A percentile compares a stretch with the other conserved stretches of the same genome.
Conservation (phyloP, 2,888 invertebrate genomes). For the Yponomeuta sedellus region DNA sequence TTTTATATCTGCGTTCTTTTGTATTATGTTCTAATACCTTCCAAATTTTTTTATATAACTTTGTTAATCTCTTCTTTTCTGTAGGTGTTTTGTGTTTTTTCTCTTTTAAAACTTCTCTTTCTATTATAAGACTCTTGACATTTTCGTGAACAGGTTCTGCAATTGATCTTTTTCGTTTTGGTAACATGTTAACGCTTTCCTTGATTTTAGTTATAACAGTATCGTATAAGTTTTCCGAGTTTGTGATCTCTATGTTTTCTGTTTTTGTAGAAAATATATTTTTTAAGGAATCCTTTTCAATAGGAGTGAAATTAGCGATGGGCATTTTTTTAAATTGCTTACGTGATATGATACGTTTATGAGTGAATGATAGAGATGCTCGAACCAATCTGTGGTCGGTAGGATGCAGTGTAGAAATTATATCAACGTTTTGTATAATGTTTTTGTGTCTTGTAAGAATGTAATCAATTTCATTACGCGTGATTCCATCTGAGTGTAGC, state of each 20-base stretch:
- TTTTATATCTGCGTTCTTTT: background rate
- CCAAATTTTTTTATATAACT: constrained; percentile 7
- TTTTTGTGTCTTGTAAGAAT: background rate
- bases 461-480: constrained; percentile 9
- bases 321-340: background rate
- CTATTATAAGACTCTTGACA: background rate
- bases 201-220: background rate
- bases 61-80: background rate
- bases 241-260: background rate
- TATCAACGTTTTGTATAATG: background rate
- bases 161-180: background rate
- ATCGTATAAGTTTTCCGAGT: background rate
- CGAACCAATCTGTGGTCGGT: constrained; percentile 11
- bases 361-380: background rate
- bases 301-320: background rate
- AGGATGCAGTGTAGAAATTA: constrained; percentile 4
- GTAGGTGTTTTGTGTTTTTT: background rate
- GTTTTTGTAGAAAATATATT: background rate
- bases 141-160: too few species aligned
- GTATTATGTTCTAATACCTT: background rate
- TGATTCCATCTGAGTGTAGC: constrained; percentile 20
- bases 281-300: background rate
- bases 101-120: background rate
- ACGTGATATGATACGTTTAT: background rate
- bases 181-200: background rate